Percentiles rank a stretch among this genome's conserved stretches.
Conservation (phyloP, 2,888 invertebrate genomes). For the Spisula solida region DNA sequence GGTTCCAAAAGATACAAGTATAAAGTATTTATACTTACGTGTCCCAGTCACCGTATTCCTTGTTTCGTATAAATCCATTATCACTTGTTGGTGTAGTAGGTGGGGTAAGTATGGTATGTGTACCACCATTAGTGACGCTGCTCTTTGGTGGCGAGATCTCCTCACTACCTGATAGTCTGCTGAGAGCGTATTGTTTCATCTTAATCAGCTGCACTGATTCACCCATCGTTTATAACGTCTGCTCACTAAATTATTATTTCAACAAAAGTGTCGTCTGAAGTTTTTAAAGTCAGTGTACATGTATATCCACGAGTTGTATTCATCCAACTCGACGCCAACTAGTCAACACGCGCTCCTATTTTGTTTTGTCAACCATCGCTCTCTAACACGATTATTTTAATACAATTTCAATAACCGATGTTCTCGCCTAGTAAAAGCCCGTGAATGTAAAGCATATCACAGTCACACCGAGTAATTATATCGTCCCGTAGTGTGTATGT, state of each 20-base stretch:
- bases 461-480: constrained; percentile 32
- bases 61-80: constrained; percentile 57
- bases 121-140: not conserved
- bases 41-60: constrained; percentile 66
- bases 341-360: not conserved
- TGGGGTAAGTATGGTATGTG: constrained; percentile 11
- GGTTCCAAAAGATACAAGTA: not conserved
- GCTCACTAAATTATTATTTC: not conserved
- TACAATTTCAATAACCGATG: not conserved
- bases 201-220: constrained; percentile 53
- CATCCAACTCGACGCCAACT: not conserved
- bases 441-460: constrained; percentile 32
- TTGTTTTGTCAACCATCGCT: not conserved
- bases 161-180: constrained; percentile 43
- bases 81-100: constrained; percentile 17
- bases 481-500: constrained; percentile 22
- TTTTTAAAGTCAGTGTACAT: not conserved
- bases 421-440: constrained; percentile 21
- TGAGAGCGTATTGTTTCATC: constrained; percentile 60
- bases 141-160: not conserved
- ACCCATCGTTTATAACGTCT: constrained; percentile 38
- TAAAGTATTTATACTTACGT: constrained; percentile 43
- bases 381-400: not conserved
- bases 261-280: not conserved
- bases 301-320: not conserved